phyloP scores from a whole-genome alignment of 2,113 vertebrate genomes.

The Polypterus senegalus region DNA sequence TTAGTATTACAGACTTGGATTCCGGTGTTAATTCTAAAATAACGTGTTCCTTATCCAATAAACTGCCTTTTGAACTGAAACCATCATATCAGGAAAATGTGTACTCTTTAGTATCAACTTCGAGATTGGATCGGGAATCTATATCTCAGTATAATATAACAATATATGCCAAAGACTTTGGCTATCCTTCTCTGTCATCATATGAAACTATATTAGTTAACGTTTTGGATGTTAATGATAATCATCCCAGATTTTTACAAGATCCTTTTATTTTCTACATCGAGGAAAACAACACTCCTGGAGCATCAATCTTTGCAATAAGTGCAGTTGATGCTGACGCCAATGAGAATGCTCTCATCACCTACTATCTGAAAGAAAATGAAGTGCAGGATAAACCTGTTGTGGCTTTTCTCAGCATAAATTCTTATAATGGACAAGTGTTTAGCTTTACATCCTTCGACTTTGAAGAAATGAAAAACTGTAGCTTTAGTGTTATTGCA shows the following conservation, averaged over 20 bases:
- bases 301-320: conserved; percentile 24
- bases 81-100: conserved; percentile 37
- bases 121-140: conserved; percentile 29
- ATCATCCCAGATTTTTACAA: conserved; percentile 23
- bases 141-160: conserved; percentile 44
- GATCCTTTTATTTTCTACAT: conserved; percentile 28
- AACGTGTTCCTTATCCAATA: conserved; percentile 27
- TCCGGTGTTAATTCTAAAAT: conserved; percentile 41
- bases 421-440: conserved; percentile 35
- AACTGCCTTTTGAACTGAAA: conserved; percentile 41
- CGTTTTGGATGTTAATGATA: conserved; percentile 40
- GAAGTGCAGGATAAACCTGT: conserved; percentile 10
- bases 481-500: conserved; percentile 30
- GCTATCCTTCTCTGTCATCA: conserved; percentile 27
- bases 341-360: conserved; percentile 32
- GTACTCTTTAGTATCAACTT: conserved; percentile 39
- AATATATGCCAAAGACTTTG: conserved; percentile 34
- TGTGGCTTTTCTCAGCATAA: conserved; percentile 28
- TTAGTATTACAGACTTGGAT: conserved; percentile 44
- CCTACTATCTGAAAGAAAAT: conserved; percentile 24
- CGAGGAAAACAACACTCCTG: conserved; percentile 32
- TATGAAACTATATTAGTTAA: conserved; percentile 31
- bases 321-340: conserved; percentile 30
- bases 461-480: conserved; percentile 40
- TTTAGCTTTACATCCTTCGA: conserved; percentile 35